Percentiles rank a stretch among this genome's conserved stretches.
These are phyloP conservation scores for Amphiprion percula DNA, from an alignment of 2,113 vertebrate species.

Conservation along the genomic window DNA sequence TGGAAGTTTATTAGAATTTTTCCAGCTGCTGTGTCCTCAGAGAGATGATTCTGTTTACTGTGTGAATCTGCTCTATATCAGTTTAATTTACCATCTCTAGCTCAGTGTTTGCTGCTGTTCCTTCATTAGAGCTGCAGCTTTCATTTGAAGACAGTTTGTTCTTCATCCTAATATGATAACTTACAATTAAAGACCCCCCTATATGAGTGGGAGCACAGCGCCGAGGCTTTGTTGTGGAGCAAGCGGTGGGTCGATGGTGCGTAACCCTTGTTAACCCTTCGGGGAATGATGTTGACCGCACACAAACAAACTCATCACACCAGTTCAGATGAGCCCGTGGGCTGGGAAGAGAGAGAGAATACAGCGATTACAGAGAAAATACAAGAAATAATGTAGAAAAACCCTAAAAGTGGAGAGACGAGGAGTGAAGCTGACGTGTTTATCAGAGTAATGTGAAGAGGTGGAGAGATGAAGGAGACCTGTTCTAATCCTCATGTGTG, in stretches of 20 bases:
- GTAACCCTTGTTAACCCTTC: slow-evolving; percentile 87
- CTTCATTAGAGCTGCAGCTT: slow-evolving; percentile 33
- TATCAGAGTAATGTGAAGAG: not conserved
- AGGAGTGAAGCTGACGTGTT: slow-evolving; percentile 23
- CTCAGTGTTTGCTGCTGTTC: not conserved
- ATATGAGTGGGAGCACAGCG: slow-evolving; percentile 47
- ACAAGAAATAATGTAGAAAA: slow-evolving; percentile 37
- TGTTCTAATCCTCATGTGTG: not conserved
- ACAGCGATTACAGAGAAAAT: slow-evolving; percentile 59
- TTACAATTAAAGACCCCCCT: slow-evolving; percentile 72
- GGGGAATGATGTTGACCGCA: slow-evolving; percentile 83
- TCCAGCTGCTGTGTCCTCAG: too few relatives aligned
- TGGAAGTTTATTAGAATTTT: too few relatives aligned
- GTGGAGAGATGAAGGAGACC: not conserved
- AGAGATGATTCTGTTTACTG: too few relatives aligned
- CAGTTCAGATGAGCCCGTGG: slow-evolving; percentile 83
- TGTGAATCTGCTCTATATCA: too few relatives aligned
- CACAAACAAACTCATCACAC: slow-evolving; percentile 88
- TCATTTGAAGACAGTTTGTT: slow-evolving; percentile 60
- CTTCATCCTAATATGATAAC: slow-evolving; percentile 70
- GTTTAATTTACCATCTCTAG: too few relatives aligned
- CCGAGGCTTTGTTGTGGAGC: slow-evolving; percentile 75
- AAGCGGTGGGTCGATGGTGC: slow-evolving; percentile 75
- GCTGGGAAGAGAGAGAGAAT: slow-evolving; percentile 68
- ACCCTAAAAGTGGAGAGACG: not conserved